These are phyloP conservation scores for Falco berigora DNA, from an alignment of 2,797 vertebrate species.

Conservation along the genomic window DNA sequence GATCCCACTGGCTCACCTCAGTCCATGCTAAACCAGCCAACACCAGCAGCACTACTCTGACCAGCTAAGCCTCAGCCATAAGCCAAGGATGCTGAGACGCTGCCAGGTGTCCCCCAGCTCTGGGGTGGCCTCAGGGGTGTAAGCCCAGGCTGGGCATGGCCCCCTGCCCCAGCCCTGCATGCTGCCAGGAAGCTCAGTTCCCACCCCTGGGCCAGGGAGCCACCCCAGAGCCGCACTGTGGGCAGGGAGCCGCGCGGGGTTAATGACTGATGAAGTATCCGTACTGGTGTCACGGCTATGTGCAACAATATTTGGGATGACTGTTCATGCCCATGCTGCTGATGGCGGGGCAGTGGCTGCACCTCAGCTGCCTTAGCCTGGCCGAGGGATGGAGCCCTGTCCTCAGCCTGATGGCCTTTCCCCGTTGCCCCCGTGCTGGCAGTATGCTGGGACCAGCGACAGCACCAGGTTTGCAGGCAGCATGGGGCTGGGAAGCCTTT, in stretches of 20 bases:
- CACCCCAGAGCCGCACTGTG: rapidly evolving
- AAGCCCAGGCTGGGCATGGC: rapidly evolving
- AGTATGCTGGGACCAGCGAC: rapidly evolving
- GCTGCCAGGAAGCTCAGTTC: rapidly evolving
- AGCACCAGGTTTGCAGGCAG: not conserved
- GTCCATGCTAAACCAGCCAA: not conserved
- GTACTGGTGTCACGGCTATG: rapidly evolving
- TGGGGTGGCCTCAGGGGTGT: not conserved
- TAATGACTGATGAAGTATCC: not conserved
- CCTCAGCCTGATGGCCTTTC: not conserved
- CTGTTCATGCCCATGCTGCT: not conserved
- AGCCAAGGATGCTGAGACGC: not conserved
- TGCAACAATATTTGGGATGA: not conserved
- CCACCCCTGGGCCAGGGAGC: not conserved
- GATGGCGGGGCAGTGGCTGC: rapidly evolving
- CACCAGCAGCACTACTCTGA: rapidly evolving
- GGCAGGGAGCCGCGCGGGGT: rapidly evolving
- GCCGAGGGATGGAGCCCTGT: not conserved
- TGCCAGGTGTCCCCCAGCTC: not conserved
- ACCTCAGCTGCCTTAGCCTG: not conserved
- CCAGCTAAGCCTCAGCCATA: not conserved
- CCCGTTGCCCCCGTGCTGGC: rapidly evolving
- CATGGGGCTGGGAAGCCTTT: not conserved
- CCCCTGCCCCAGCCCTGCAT: rapidly evolving
- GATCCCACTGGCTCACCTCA: not conserved